phyloP scores from a whole-genome alignment of 2,888 invertebrate species.

The Aphelenchoides bicaudatus region DNA sequence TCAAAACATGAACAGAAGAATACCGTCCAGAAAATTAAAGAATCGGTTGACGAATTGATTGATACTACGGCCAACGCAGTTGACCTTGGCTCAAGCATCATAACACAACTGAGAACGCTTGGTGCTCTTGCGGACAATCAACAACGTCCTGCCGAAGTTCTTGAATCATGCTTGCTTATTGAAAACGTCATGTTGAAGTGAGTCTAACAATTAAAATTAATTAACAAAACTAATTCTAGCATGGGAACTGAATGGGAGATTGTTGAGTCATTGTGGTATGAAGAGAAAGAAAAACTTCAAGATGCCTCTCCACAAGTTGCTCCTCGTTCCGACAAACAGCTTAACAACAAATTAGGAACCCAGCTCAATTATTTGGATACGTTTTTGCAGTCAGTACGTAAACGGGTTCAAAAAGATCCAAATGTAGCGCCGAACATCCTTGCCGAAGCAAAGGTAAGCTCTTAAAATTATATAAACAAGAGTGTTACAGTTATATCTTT shows the following conservation, averaged over 20 bases:
- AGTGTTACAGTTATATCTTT: not conserved
- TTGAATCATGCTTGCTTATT: conserved; percentile 64
- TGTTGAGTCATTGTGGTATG: conserved; percentile 42
- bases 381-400: conserved; percentile 27
- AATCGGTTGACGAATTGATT: conserved; percentile 65
- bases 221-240: conserved; percentile 26
- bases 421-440: conserved; percentile 14
- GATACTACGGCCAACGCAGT: conserved; percentile 77
- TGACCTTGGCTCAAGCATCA: conserved; percentile 71
- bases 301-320: conserved; percentile 17
- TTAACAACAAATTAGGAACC: conserved; percentile 20
- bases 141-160: conserved; percentile 63
- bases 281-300: conserved; percentile 32
- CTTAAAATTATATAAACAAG: not conserved
- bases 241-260: conserved; percentile 51
- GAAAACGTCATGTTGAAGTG: conserved; percentile 60
- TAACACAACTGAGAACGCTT: conserved; percentile 74
- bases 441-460: conserved; percentile 24
- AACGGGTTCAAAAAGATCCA: conserved; percentile 13
- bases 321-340: conserved; percentile 6
- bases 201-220: not conserved
- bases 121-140: conserved; percentile 73
- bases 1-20: not conserved
- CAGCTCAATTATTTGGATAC: conserved; percentile 33
- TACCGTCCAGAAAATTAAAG: not conserved